These are phyloP conservation scores for Alces alces DNA, from an alignment of 2,113 vertebrate genomes.

Conservation along the genomic window DNA sequence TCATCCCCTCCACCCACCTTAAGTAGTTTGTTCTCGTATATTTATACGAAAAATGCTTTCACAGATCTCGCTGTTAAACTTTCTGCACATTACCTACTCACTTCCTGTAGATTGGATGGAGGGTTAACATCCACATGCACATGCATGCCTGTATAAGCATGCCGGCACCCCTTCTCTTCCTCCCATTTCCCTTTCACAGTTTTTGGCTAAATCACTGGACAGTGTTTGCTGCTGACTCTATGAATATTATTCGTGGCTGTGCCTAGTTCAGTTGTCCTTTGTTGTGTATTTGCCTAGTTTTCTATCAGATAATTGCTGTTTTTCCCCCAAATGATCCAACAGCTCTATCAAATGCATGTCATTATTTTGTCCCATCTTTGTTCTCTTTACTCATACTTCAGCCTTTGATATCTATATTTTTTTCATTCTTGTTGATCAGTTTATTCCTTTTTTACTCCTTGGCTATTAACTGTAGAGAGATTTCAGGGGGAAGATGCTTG, in stretches of 20 bases:
- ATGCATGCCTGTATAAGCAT: rapidly evolving
- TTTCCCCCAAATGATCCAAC: neutral
- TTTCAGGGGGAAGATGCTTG: neutral
- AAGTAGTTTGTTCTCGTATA: neutral
- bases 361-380: neutral
- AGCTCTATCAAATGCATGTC: neutral
- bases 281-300: constrained; percentile 8
- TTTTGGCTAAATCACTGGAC: neutral
- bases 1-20: neutral
- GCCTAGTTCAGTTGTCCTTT: neutral
- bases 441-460: neutral
- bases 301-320: neutral
- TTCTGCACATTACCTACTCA: neutral
- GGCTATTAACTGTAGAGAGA: neutral
- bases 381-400: neutral
- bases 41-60: constrained; percentile 1
- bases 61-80: neutral
- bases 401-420: neutral
- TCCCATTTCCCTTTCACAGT: neutral
- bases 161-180: neutral
- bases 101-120: neutral
- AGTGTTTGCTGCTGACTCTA: neutral
- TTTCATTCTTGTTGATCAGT: neutral
- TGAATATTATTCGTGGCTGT: neutral
- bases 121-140: neutral